Evolutionary conservation across 2,888 invertebrate species (phyloP).

Genomic region (Ryuthela nishihirai): DNA sequence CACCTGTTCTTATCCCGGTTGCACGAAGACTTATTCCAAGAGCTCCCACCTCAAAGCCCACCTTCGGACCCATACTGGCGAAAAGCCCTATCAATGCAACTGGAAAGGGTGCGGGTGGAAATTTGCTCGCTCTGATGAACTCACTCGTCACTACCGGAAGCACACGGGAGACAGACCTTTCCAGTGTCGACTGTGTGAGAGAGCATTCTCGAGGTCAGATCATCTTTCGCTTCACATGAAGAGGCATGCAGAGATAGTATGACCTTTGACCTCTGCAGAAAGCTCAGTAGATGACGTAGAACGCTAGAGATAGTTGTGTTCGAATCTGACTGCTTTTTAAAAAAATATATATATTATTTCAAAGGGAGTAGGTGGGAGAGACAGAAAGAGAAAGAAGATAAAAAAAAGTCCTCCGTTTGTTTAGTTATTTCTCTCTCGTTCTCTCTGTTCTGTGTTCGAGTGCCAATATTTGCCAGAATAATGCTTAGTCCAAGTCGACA

Average conservation of each 20-base stretch:
- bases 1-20: slow-evolving; percentile 58
- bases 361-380: too few relatives aligned
- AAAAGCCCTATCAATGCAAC: slow-evolving; percentile 63
- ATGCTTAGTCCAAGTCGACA: too few relatives aligned
- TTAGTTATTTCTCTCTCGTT: too few relatives aligned
- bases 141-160: slow-evolving; percentile 60
- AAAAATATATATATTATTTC: too few relatives aligned
- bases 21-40: slow-evolving; percentile 61
- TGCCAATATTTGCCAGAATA: too few relatives aligned
- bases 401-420: too few relatives aligned
- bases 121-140: slow-evolving; percentile 62
- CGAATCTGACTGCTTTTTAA: too few relatives aligned
- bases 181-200: slow-evolving; percentile 61
- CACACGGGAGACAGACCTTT: slow-evolving; percentile 62
- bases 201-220: slow-evolving; percentile 63
- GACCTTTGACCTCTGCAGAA: too few relatives aligned
- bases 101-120: slow-evolving; percentile 62
- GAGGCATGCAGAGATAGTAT: slow-evolving; percentile 52
- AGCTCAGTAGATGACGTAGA: too few relatives aligned
- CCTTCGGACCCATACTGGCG: slow-evolving; percentile 61
- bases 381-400: too few relatives aligned
- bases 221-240: slow-evolving; percentile 65
- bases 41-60: slow-evolving; percentile 63
- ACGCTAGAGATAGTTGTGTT: too few relatives aligned
- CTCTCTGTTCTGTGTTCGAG: too few relatives aligned